Evolutionary conservation across 2,113 vertebrate species (phyloP), one percentile per base, ranked within the genome.

Genomic region (Cynopterus brachyotis): DNA sequence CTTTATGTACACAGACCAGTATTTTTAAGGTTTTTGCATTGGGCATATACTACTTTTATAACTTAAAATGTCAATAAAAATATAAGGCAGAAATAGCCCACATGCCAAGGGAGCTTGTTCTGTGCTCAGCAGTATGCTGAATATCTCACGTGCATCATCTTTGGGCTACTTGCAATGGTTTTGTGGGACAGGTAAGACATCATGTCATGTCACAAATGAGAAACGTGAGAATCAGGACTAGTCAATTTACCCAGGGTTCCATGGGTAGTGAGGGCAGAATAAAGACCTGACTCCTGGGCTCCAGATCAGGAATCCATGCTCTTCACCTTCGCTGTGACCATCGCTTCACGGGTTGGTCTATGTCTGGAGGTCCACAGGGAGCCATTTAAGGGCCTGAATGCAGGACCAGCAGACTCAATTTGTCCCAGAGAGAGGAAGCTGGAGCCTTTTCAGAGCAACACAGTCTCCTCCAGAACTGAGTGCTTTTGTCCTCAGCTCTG

Each of bases 341-440:
- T 17, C 16, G n/a, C 6, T 0, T 3, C 13, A 0, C 3, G 2
- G 12, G 0, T 3, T 6, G 20, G 17, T 1, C 16, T 67, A 4
- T 57, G 5, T 64, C 16, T 28, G 19, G 26, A 8, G 22, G 5
- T 64, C 47, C 64, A 0, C 1, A 0, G 13, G 30, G 20, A 64
- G 1, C 37, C 37, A 24, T 35, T 12, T 3, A 17, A 35, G 19
- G 42, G 2, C 19, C 32, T 1, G 19, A 62, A 15, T 9, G 22
- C 10, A 22, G 40, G 1, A 28, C 11, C 4, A 10, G 50, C 37
- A 28, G 28, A 6, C 42, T 2, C 7, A 2, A 13, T 28, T 24
- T 16, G 67, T 32, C 53, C 42, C 37, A 13, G 37, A 0, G 12
- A 47, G 30, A 42, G 24, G 30, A 64, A 5, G 17, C 16, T 24